phyloP scores from a whole-genome alignment of 1,140 invertebrate species.

The Potamilus streckersoni region DNA sequence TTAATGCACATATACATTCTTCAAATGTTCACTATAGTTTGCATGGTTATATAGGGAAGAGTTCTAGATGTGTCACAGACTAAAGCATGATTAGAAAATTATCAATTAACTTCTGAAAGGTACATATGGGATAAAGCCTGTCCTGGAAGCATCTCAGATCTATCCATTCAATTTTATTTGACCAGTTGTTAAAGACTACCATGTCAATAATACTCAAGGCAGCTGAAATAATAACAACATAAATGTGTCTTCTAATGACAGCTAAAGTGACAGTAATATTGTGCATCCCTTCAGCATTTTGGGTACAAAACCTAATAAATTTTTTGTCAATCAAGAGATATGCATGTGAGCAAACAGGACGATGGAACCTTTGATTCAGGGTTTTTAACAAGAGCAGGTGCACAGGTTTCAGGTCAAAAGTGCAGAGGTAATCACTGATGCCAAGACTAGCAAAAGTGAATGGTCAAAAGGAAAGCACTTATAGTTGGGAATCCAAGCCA shows the following conservation, averaged over 20 bases:
- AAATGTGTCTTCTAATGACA: not conserved
- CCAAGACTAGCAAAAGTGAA: too few relatives aligned
- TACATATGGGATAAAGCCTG: not conserved
- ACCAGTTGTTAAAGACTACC: not conserved
- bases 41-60: not conserved
- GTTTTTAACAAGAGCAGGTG: not conserved
- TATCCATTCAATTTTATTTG: not conserved
- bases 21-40: not conserved
- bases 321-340: not conserved
- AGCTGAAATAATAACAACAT: not conserved
- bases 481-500: too few relatives aligned
- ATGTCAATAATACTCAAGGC: not conserved
- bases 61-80: not conserved
- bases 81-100: not conserved
- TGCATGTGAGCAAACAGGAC: not conserved
- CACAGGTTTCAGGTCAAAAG: not conserved
- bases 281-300: not conserved
- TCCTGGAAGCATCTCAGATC: too few relatives aligned
- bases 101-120: not conserved
- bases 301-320: not conserved
- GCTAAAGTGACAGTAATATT: not conserved
- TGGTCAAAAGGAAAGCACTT: too few relatives aligned
- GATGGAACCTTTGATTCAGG: not conserved
- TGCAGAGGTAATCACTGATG: not conserved
- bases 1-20: conserved; percentile 5